These are phyloP conservation scores for Sorex fumeus DNA, from an alignment of 2,113 vertebrate genomes.

Conservation along the genomic window DNA sequence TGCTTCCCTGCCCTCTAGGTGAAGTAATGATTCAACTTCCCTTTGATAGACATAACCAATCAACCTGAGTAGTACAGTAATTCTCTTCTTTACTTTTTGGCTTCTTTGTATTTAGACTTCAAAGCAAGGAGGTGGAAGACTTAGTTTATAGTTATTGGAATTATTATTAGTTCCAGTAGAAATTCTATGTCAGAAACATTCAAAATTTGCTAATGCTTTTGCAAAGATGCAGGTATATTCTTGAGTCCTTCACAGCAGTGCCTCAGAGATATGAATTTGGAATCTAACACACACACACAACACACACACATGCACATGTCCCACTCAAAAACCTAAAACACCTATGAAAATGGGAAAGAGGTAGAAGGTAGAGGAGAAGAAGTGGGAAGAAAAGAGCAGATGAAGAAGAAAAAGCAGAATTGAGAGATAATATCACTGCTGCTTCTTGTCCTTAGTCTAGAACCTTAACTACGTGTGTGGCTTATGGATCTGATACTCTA, in stretches of 20 bases:
- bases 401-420: slow-evolving; percentile 58
- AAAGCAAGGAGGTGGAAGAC: not conserved
- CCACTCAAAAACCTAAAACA: slow-evolving; percentile 30
- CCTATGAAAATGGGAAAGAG: not conserved
- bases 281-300: slow-evolving; percentile 61
- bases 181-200: not conserved
- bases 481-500: slow-evolving; percentile 56
- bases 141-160: not conserved
- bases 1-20: not conserved
- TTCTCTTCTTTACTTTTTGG: not conserved
- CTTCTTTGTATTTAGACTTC: not conserved
- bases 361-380: not conserved
- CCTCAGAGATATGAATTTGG: slow-evolving; percentile 61
- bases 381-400: slow-evolving; percentile 17
- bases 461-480: slow-evolving; percentile 2
- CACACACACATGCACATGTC: slow-evolving; percentile 20
- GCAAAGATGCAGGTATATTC: slow-evolving; percentile 68
- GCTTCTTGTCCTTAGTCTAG: slow-evolving; percentile 53
- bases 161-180: not conserved
- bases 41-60: not conserved
- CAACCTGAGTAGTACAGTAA: not conserved
- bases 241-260: slow-evolving; percentile 56
- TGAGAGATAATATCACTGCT: slow-evolving; percentile 58
- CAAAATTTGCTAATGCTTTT: not conserved
- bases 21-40: not conserved